A percentile compares a stretch with the other conserved stretches of the same genome.
phyloP scores from a whole-genome alignment of 2,888 invertebrate species.

The Anoncus sp. region DNA sequence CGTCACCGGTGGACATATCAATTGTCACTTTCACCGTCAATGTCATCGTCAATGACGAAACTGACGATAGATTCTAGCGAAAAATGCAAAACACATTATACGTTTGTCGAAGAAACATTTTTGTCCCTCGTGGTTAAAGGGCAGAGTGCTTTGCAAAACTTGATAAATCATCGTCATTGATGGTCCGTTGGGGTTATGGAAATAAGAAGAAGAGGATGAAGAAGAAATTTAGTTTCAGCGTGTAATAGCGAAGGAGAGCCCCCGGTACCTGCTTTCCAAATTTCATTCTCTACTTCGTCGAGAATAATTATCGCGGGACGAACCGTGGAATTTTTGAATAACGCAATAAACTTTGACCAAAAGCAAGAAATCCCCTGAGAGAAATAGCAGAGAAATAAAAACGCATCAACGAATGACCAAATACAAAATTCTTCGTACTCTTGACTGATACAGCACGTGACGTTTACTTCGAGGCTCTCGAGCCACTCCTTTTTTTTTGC shows the following conservation, averaged over 20 bases:
- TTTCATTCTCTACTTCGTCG: slow-evolving; percentile 23
- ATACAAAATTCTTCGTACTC: slow-evolving; percentile 6
- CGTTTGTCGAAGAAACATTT: slow-evolving; percentile 19
- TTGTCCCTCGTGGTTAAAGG: not conserved
- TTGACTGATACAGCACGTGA: slow-evolving; percentile 15
- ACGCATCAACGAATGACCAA: slow-evolving; percentile 11
- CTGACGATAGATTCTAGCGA: not conserved
- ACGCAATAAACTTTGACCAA: slow-evolving; percentile 26
- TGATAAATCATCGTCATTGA: slow-evolving; percentile 51
- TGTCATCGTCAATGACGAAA: not conserved
- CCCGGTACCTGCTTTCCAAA: slow-evolving; percentile 53
- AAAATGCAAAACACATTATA: slow-evolving; percentile 37
- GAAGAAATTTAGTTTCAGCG: slow-evolving; percentile 20
- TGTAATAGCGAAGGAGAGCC: slow-evolving; percentile 26
- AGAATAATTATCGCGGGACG: slow-evolving; percentile 60
- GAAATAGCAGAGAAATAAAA: not conserved
- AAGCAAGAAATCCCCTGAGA: slow-evolving; percentile 26
- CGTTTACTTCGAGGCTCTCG: slow-evolving; percentile 19
- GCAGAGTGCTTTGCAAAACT: slow-evolving; percentile 14
- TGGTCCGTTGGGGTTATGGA: slow-evolving; percentile 37
- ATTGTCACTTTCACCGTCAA: not conserved
- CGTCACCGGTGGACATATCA: not conserved
- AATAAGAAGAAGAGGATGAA: slow-evolving; percentile 35
- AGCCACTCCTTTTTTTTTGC: slow-evolving; percentile 41
- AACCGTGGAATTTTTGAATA: slow-evolving; percentile 58